Evolutionary conservation across 2,888 invertebrate species (phyloP), one percentile per base, ranked within the genome.

Genomic region (Nymphalis urticae): DNA sequence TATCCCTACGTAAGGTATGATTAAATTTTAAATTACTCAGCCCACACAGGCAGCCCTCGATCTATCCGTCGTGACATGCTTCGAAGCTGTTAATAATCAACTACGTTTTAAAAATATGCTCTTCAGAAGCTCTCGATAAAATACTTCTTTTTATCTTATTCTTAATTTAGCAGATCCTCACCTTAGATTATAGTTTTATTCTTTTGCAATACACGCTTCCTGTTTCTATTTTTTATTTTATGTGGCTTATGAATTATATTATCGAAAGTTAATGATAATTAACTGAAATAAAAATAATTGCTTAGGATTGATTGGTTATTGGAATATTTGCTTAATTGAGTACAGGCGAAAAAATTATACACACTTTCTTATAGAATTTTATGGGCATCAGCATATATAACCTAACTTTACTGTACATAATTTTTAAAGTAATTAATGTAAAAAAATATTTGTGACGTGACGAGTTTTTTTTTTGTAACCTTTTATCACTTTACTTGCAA

Each of bases 1-100:
- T 76, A 69, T 75, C 78, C 71, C 76, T 82, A 83, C 80, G 70
- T 73, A 80, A 79, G 76, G 79, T 81, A 79, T 80, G 83, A 85
- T 87, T 86, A 85, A 84, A 83, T 85, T 85, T 85, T 84, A 86
- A 86, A 86, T 85, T 85, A 81, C 79, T 69, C 70, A 70, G 79
- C 81, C 79, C 86, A 84, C 85, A 85, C 81, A 84, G 76, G 77
- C 76, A 61, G 84, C 77, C 75, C 78, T 79, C 76, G 79, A 79
- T 79, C 76, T 81, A 79, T 78, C 77, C 74, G 76, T 79, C 82
- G 83, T 82, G 83, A 84, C 79, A 77, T 74, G 78, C 72, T 79
- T 75, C 78, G 75, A 62, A 68, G 76, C 74, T 73, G 76, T 78
- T 76, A 82, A 80, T 84, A 80, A 81, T 77, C 75, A 72, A 76